phyloP scores from a whole-genome alignment of 2,888 invertebrate genomes.

The Petrolisthes manimaculis region DNA sequence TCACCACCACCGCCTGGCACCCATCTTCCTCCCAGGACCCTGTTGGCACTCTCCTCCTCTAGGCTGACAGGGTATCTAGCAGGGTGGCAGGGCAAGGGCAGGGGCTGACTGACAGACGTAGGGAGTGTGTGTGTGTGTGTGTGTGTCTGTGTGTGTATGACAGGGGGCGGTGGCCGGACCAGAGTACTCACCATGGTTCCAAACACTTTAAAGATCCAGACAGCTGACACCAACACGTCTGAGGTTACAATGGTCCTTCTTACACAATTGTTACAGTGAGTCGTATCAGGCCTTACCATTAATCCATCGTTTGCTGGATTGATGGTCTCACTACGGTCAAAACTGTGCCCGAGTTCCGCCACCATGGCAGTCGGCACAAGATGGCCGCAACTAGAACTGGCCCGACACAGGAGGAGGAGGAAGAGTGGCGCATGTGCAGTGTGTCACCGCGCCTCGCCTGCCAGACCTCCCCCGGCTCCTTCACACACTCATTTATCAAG shows the following conservation, averaged over 20 bases:
- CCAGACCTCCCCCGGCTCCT: conserved; percentile 25
- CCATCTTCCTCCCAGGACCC: background rate
- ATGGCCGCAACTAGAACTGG: conserved; percentile 58
- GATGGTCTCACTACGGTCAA: conserved; percentile 58
- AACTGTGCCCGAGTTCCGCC: conserved; percentile 53
- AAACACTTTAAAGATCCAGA: conserved; percentile 4
- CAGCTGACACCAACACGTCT: conserved; percentile 5
- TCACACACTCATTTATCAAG: no score
- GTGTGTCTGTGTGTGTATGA: background rate
- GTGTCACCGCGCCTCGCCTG: conserved; percentile 26
- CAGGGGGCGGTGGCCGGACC: conserved; percentile 5
- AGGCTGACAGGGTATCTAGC: no score
- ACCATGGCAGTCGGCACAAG: conserved; percentile 60
- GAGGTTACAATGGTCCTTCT: conserved; percentile 13
- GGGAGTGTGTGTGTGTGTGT: no score
- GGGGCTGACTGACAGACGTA: background rate
- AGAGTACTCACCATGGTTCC: background rate
- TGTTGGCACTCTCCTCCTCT: background rate
- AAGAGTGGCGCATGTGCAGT: conserved; percentile 42
- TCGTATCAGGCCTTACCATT: conserved; percentile 47
- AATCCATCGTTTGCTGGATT: conserved; percentile 60
- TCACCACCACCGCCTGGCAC: background rate
- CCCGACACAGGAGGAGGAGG: conserved; percentile 20
- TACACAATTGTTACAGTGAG: conserved; percentile 40
- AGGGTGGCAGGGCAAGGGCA: background rate